Evolutionary conservation across 2,888 invertebrate genomes (phyloP).

Genomic region (Eilema griseolum): DNA sequence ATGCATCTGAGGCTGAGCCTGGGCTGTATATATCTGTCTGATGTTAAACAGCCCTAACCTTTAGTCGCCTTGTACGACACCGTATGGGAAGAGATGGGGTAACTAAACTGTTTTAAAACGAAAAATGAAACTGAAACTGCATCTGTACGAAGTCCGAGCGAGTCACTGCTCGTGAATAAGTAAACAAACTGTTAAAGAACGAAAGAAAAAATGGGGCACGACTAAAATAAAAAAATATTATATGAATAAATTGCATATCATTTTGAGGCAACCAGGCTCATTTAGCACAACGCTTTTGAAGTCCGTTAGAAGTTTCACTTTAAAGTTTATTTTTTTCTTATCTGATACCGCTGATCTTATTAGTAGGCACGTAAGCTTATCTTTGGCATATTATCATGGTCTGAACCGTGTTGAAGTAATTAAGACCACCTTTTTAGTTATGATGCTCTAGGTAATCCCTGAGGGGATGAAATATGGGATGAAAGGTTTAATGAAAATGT

Average conservation of each 20-base stretch:
- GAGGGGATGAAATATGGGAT: not conserved
- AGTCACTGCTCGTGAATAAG: not conserved
- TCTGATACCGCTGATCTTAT: not conserved
- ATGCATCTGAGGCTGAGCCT: too few species aligned
- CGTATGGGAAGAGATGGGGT: too few species aligned
- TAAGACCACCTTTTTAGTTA: not conserved
- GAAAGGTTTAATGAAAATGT: not conserved
- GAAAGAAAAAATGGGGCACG: not conserved
- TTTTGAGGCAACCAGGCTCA: not conserved
- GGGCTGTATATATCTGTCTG: too few species aligned
- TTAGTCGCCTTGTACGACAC: too few species aligned
- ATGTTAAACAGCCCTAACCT: too few species aligned
- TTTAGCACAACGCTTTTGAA: not conserved
- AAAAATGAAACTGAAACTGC: not conserved
- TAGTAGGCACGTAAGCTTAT: not conserved
- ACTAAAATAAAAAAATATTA: not conserved
- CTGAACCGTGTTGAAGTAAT: not conserved
- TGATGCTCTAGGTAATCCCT: not conserved
- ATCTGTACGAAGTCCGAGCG: not conserved
- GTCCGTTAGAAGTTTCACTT: not conserved
- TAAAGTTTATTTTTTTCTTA: not conserved
- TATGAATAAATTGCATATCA: not conserved
- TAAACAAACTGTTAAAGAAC: too few species aligned
- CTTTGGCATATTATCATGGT: not conserved
- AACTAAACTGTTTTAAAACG: not conserved